Evolutionary conservation across 2,113 vertebrate genomes (phyloP).

Genomic region (Psittacara wagleri): DNA sequence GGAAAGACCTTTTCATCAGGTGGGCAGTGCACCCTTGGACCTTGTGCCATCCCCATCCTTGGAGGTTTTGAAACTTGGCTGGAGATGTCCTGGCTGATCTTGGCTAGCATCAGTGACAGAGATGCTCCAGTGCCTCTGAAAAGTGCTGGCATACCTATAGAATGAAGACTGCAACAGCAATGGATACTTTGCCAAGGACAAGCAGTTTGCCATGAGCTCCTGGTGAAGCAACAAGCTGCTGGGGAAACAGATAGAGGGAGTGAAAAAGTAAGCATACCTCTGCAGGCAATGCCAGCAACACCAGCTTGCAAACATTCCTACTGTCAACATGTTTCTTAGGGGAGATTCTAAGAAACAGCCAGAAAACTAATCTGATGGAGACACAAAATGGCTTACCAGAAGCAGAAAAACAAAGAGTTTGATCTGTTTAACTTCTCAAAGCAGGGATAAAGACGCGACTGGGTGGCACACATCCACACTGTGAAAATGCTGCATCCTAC

Average conservation of each 20-base stretch:
- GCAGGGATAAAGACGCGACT: neutral
- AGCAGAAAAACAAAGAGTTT: neutral
- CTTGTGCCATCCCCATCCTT: no score
- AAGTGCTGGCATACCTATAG: accelerated
- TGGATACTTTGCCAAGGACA: accelerated
- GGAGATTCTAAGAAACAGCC: neutral
- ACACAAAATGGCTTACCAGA: neutral
- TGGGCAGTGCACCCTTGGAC: neutral
- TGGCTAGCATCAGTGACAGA: neutral
- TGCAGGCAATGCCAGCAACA: neutral
- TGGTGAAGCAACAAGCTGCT: neutral
- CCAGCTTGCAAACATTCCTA: neutral
- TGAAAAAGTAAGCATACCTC: neutral
- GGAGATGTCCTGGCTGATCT: neutral
- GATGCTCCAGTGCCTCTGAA: neutral
- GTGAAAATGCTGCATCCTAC: neutral
- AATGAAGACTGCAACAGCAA: neutral
- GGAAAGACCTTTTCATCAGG: neutral
- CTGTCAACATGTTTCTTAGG: accelerated
- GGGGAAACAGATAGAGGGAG: neutral
- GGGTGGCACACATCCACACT: neutral
- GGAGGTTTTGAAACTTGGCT: neutral
- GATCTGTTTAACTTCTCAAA: neutral
- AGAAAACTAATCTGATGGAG: neutral
- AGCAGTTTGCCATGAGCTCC: neutral